phyloP scores from a whole-genome alignment of 2,888 invertebrate species.

The Trissoscelio sp. region DNA sequence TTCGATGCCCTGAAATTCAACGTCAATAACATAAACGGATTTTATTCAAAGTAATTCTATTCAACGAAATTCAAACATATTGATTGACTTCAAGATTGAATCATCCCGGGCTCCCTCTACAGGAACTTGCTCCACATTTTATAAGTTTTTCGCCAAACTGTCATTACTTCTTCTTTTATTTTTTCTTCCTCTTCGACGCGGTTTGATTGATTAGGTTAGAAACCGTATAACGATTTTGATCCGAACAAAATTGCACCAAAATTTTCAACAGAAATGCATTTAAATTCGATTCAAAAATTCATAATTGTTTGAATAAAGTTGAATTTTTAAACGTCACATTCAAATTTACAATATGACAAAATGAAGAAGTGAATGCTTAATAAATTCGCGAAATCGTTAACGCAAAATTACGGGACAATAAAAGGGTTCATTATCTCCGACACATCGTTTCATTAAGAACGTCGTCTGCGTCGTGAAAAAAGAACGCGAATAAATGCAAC shows the following conservation, averaged over 20 bases:
- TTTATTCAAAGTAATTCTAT: conserved; percentile 50
- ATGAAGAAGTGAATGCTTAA: conserved; percentile 7
- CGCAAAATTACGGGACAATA: conserved; percentile 31
- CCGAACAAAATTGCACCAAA: too few species aligned
- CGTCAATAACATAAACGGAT: conserved; percentile 51
- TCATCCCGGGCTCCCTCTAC: conserved; percentile 19
- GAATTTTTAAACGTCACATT: neutral
- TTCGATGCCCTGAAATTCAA: conserved; percentile 11
- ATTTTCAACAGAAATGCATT: too few species aligned
- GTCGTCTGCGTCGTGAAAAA: conserved; percentile 29
- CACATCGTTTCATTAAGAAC: conserved; percentile 42
- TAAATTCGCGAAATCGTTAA: conserved; percentile 28
- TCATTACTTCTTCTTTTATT: too few species aligned
- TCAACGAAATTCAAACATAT: conserved; percentile 44
- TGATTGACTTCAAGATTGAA: conserved; percentile 49
- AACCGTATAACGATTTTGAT: conserved; percentile 7
- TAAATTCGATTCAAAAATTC: too few species aligned
- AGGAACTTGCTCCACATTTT: conserved; percentile 8
- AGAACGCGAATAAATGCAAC: conserved; percentile 42
- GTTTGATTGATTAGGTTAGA: conserved; percentile 34
- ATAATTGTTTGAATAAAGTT: too few species aligned
- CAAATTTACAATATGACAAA: neutral
- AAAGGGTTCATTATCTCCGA: conserved; percentile 28
- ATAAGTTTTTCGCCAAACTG: neutral
- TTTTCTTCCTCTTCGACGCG: conserved; percentile 10